Percentiles rank a stretch among this genome's conserved stretches.
Evolutionary conservation across 1,140 invertebrate genomes (phyloP).

Genomic region (Teleogryllus occipitalis): DNA sequence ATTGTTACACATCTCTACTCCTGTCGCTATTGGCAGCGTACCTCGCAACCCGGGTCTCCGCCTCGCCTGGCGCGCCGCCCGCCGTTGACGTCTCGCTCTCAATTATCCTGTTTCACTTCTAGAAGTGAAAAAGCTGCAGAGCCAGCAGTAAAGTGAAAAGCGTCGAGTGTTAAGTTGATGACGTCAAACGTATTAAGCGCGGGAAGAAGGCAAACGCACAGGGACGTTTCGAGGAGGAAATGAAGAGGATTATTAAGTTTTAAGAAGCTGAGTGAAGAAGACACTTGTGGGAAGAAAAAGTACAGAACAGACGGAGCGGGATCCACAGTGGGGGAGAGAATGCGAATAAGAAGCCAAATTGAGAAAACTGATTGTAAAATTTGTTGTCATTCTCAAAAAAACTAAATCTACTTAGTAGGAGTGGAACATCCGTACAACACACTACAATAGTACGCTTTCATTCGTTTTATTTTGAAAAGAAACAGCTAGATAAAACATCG

Average conservation of each 20-base stretch:
- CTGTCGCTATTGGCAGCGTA: too few relatives aligned
- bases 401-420: too few relatives aligned
- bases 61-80: too few relatives aligned
- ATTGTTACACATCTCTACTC: too few relatives aligned
- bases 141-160: background rate
- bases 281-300: background rate
- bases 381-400: too few relatives aligned
- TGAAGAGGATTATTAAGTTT: constrained; percentile 1
- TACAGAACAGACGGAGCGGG: background rate
- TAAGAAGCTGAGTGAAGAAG: background rate
- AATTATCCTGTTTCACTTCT: background rate
- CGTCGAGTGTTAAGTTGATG: constrained; percentile 3
- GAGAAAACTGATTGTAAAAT: too few relatives aligned
- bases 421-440: too few relatives aligned
- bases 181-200: background rate
- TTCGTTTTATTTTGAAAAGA: too few relatives aligned
- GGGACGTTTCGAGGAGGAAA: background rate
- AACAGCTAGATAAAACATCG: too few relatives aligned
- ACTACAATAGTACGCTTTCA: too few relatives aligned
- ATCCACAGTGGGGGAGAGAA: too few relatives aligned
- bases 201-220: background rate
- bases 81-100: background rate
- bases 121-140: background rate
- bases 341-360: too few relatives aligned
- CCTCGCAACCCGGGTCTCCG: background rate